Percentiles rank a stretch among this genome's conserved stretches.
These are phyloP conservation scores for Colaptes auratus DNA, from an alignment of 2,113 vertebrate genomes.

Conservation along the genomic window DNA sequence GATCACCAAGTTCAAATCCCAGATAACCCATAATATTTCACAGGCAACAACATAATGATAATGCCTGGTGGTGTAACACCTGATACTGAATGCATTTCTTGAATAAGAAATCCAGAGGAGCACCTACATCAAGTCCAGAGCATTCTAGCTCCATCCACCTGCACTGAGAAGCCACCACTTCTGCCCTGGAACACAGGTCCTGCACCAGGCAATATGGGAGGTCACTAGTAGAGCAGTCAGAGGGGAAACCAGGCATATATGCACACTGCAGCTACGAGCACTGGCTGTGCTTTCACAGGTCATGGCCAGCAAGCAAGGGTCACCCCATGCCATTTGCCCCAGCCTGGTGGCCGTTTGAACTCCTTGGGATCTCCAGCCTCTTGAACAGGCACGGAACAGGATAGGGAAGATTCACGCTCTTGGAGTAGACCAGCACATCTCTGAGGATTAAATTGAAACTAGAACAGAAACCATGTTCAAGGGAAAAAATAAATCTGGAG, in stretches of 20 bases:
- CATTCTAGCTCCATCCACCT: not conserved
- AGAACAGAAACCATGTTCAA: conserved; percentile 46
- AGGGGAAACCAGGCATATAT: not conserved
- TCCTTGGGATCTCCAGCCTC: not conserved
- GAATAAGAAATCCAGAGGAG: not conserved
- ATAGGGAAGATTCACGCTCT: accelerated
- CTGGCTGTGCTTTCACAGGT: not conserved
- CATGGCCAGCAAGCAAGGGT: accelerated
- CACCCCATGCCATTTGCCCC: not conserved
- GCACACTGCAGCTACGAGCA: not conserved
- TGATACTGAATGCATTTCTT: not conserved
- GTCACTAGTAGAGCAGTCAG: not conserved
- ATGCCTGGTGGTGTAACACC: not conserved
- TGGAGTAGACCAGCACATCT: accelerated
- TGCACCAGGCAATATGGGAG: accelerated
- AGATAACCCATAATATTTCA: not conserved
- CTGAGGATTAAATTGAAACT: not conserved
- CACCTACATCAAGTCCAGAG: not conserved
- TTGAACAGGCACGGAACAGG: accelerated
- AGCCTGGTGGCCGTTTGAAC: not conserved
- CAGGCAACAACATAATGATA: not conserved
- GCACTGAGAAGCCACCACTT: not conserved
- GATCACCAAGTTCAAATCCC: not conserved
- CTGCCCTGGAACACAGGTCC: not conserved
- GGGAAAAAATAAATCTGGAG: not conserved